Base-by-base conservation (phyloP, 2,113 vertebrate genomes). In the Elgaria multicarinata region DNA sequence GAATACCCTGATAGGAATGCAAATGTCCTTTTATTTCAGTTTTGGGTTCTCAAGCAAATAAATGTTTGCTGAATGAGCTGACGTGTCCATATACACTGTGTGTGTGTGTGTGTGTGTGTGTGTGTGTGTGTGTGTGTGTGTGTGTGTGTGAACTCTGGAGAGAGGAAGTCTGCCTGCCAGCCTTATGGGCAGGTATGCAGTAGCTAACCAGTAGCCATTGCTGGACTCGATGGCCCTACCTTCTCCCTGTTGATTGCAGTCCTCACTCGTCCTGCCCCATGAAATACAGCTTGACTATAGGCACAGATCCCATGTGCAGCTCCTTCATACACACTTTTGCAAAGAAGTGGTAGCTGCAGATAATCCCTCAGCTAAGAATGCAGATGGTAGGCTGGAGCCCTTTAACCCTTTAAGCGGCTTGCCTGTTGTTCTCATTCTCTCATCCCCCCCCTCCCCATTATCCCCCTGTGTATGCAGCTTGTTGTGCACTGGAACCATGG, bases 311-410 rank as follows among this genome's bases (percentile, higher is more conserved):
- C 58, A 7, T n/a, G 36, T 14, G 67, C 46, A 72, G 36, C 9
- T 13, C 50, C 77, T 53, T 87, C 22, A 36, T 71, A 22, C 46
- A 31, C n/a, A n/a, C 14, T 62, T 62, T 76, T 44, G 64, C 53
- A 44, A 76, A 76, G 20, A 58, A 33, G 46, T 26, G 13, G 50
- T 44, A 58, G 44, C 14, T 10, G 33, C 46, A 6, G n/a, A 53
- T 10, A 16, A 66, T 31, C 58, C 55, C 14, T 36, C 42, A 67
- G 53, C 24, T 77, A 67, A 87, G 74, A 46, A 87, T 26, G 72
- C 44, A 50, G 39, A 31, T 18, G 67, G 33, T 39, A 93, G 91
- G 87, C 91, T 91, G 90, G 91, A 39, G n/a, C 58, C 81, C 33
- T 77, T 89, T 89, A 83, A 89, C 87, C 81, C 87, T 66, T 89